Evolutionary conservation across 1,140 invertebrate species (phyloP).

Genomic region (Hycleus phaleratus): DNA sequence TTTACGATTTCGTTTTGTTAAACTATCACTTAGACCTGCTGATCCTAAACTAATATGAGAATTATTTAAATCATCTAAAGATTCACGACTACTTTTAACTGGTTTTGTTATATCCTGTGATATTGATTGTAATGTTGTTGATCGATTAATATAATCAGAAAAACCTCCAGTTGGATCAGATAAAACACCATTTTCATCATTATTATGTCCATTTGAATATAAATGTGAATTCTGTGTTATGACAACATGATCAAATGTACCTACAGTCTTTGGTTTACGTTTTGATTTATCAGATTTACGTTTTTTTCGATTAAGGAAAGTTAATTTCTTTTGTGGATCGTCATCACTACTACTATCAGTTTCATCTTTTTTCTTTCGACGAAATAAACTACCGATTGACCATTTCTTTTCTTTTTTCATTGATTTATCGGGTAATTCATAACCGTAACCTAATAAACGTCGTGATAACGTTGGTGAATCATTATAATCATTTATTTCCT

Average conservation of each 20-base stretch:
- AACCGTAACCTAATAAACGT: slow-evolving; percentile 28
- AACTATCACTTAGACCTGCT: slow-evolving; percentile 43
- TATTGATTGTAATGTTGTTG: slow-evolving; percentile 35
- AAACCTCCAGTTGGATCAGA: slow-evolving; percentile 39
- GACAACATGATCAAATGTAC: slow-evolving; percentile 35
- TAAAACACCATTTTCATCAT: slow-evolving; percentile 41
- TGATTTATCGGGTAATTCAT: slow-evolving; percentile 35
- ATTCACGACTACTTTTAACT: slow-evolving; percentile 28
- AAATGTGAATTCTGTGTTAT: slow-evolving; percentile 23
- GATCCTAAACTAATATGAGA: slow-evolving; percentile 15
- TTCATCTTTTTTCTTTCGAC: slow-evolving; percentile 56
- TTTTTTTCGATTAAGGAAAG: slow-evolving; percentile 42
- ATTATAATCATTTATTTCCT: slow-evolving; percentile 21
- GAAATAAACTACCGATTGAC: slow-evolving; percentile 63
- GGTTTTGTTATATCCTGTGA: slow-evolving; percentile 25
- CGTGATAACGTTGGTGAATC: slow-evolving; percentile 25
- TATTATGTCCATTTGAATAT: slow-evolving; percentile 34
- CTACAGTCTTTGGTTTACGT: slow-evolving; percentile 25
- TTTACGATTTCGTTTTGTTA: slow-evolving; percentile 47
- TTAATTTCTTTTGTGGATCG: slow-evolving; percentile 45
- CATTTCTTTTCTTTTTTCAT: slow-evolving; percentile 57
- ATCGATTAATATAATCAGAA: slow-evolving; percentile 42
- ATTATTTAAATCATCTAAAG: slow-evolving; percentile 23
- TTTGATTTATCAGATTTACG: slow-evolving; percentile 43
- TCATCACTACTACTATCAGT: slow-evolving; percentile 54